Base-by-base conservation (phyloP, 1,140 invertebrate genomes). In the Phymorhynchus buccinoides region DNA sequence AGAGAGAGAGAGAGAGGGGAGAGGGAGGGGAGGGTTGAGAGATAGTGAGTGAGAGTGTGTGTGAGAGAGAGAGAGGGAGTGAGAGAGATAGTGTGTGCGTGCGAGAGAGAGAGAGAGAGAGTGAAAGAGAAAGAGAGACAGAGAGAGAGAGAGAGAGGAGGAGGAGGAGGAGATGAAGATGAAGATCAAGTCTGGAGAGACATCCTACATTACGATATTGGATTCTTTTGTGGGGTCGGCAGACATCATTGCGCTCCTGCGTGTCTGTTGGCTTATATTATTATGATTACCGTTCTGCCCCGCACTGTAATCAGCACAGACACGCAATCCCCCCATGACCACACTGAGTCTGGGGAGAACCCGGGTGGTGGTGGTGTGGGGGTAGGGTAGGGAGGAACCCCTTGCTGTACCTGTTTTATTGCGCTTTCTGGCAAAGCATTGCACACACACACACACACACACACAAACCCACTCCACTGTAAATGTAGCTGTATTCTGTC, bases 371-470 rank as follows among this genome's bases (percentile, higher is more conserved):
- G 0, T n/a, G 48, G 48, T 9, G 56, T 27, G 56, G 22, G 6
- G 22, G 56, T 27, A 27, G 22, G 56, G 22, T 14, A 22, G 12
- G 2, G 12, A 62, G 56, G 22, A 62, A 18, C 56, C 18, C 22
- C 4, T 22, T 27, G 56, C 22, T 22, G 56, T 27, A 18, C 7
- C 56, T 62, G 12, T 27, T 62, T 62, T 4, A 6, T 52, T 18
- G 48, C 22, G 12, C 22, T 52, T 48, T 48, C 44, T n/a, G n/a
- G n/a, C n/a, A n/a, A n/a, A n/a, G n/a, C n/a, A n/a, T n/a, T 27
- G n/a, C 56, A 62, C 56, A 62, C 56, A 62, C 56, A 62, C 56
- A 62, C 56, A 62, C 56, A 62, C 56, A 62, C 12, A 27, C 56
- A 62, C 56, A 27, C 56, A 27, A 6, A 27, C 56, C 22, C 22